Percentiles rank a stretch among this genome's conserved stretches.
phyloP scores from a whole-genome alignment of 2,888 invertebrate genomes.

The Aplocera efformata region DNA sequence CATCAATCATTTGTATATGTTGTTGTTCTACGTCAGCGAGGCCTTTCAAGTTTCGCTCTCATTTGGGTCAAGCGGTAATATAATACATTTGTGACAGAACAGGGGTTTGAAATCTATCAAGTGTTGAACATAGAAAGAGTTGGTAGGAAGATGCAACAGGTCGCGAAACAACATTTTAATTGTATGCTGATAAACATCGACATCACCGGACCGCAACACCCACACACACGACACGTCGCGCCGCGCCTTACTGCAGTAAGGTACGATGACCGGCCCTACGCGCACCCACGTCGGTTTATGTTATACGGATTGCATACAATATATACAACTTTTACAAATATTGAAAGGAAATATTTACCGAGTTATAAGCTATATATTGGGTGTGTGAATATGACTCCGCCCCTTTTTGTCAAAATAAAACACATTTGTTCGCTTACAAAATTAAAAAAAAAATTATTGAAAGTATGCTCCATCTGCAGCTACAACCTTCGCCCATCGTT shows the following conservation, averaged over 20 bases:
- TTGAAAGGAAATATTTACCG: no score
- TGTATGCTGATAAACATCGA: slow-evolving; percentile 72
- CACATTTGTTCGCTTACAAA: no score
- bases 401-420: no score
- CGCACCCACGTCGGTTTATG: slow-evolving; percentile 51
- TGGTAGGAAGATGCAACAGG: slow-evolving; percentile 70
- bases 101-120: slow-evolving; percentile 45
- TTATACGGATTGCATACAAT: no score
- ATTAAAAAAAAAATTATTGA: no score
- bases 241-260: slow-evolving; percentile 49
- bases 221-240: slow-evolving; percentile 49
- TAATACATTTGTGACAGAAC: slow-evolving; percentile 46
- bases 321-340: no score
- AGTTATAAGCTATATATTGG: no score
- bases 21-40: slow-evolving; percentile 12
- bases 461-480: no score
- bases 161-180: slow-evolving; percentile 77
- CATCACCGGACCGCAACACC: slow-evolving; percentile 70
- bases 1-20: slow-evolving; percentile 11
- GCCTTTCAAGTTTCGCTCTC: slow-evolving; percentile 27
- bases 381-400: no score
- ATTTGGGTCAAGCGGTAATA: slow-evolving; percentile 36
- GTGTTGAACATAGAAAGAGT: slow-evolving; percentile 40
- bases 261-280: slow-evolving; percentile 72
- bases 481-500: no score